Base-by-base conservation (phyloP, 1,140 invertebrate species). In the Drosophila miranda region DNA sequence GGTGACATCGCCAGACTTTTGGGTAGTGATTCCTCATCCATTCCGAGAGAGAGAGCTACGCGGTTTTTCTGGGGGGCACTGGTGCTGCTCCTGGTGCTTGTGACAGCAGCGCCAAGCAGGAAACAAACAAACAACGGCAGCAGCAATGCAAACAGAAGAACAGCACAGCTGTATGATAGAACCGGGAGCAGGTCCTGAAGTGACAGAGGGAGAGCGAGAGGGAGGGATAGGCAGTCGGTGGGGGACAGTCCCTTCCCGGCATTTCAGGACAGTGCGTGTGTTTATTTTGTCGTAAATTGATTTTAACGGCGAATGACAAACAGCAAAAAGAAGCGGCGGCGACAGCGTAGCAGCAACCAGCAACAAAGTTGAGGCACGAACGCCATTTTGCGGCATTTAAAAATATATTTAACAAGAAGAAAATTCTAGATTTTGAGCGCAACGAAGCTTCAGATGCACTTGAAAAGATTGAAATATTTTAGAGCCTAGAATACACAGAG, bases 241-340 rank as follows among this genome's bases (percentile, higher is more conserved):
- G 23, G 8, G 8, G 30, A 9, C 3, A 30, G 26, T 5, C 13
- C 34, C 30, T 49, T 5, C 8, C 21, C 45, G 42, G 72, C 64
- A 49, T 56, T 56, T 44, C 76, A 57, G 73, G 45, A 71, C 82
- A 75, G 62, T 86, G 78, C 70, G 82, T 87, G 82, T 87, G 78
- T 87, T 87, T 87, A 87, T 82, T 87, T 87, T 87, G 82, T 75
- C 82, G 82, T 82, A 87, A 87, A 87, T 87, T 87, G 83, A 87
- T 87, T 87, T 87, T 87, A 87, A 87, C 83, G 57, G 83, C 78
- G 78, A 87, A 82, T 87, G 82, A 87, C 82, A 81, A 82, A 79
- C 77, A 84, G 59, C 79, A 75, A 41, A 43, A 62, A 16, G 66
- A 38, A 80, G 42, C 54, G 54, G 38, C 52, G 55, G n/a, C 53